These are phyloP conservation scores for Temnothorax unifasciatus DNA, from an alignment of 2,888 invertebrate genomes.

Conservation along the genomic window DNA sequence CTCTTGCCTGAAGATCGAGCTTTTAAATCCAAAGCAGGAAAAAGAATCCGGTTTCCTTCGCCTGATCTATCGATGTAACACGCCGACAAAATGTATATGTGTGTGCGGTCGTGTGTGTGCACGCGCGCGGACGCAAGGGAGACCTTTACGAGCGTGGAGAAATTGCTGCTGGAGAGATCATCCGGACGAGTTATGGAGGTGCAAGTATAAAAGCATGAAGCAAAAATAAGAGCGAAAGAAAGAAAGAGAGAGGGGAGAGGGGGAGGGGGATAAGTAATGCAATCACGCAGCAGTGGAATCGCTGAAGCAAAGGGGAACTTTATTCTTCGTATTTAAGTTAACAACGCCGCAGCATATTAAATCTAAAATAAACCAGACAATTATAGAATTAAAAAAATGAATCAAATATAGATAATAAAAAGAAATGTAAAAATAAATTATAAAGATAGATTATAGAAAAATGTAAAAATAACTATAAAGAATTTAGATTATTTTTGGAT, in stretches of 20 bases:
- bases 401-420: background rate
- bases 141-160: constrained; percentile 13
- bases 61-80: constrained; percentile 18
- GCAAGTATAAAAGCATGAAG: background rate
- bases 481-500: background rate
- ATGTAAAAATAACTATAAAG: background rate
- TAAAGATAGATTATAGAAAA: background rate
- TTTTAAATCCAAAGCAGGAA: background rate
- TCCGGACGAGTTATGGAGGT: constrained; percentile 9
- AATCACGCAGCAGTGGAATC: constrained; percentile 9
- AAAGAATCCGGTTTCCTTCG: background rate
- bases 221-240: background rate
- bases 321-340: background rate
- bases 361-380: background rate
- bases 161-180: constrained; percentile 24
- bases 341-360: background rate
- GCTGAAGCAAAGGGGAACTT: background rate
- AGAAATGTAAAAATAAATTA: background rate
- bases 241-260: background rate
- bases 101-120: background rate
- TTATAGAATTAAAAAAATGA: background rate
- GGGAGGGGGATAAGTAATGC: background rate
- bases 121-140: background rate
- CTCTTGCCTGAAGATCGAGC: constrained; percentile 7
- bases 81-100: background rate